phyloP scores from a whole-genome alignment of 2,888 invertebrate genomes.

The Sinhomidia bicolor region DNA sequence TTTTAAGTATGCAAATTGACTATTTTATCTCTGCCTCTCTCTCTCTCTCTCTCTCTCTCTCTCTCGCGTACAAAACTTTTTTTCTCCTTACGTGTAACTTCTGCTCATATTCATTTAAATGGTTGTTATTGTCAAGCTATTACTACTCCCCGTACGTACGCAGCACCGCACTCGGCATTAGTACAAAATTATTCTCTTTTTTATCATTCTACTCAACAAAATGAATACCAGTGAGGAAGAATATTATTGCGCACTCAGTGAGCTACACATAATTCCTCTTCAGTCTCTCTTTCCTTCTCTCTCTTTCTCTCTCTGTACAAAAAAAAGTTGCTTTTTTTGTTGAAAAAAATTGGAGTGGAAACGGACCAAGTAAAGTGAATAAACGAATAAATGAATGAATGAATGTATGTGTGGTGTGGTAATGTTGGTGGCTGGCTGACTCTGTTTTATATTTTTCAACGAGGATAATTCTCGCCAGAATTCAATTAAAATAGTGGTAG shows the following conservation, averaged over 20 bases:
- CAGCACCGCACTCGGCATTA: neutral
- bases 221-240: neutral
- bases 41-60: too few species aligned
- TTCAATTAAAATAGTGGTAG: conserved; percentile 31
- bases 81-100: neutral
- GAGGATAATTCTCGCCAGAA: conserved; percentile 18
- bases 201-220: neutral
- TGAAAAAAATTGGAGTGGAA: neutral
- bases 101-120: conserved; percentile 18
- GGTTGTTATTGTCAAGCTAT: conserved; percentile 18
- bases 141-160: neutral
- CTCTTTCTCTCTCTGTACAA: too few species aligned
- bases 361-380: neutral
- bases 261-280: too few species aligned
- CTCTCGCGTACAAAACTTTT: neutral
- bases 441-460: neutral
- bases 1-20: neutral
- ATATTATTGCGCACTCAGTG: too few species aligned
- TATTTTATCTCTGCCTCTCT: neutral
- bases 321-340: neutral
- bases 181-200: neutral
- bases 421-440: neutral
- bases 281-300: neutral
- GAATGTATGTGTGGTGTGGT: neutral
- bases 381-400: neutral